Conservation (phyloP, 2,113 vertebrate genomes). For the Notechis scutatus region DNA sequence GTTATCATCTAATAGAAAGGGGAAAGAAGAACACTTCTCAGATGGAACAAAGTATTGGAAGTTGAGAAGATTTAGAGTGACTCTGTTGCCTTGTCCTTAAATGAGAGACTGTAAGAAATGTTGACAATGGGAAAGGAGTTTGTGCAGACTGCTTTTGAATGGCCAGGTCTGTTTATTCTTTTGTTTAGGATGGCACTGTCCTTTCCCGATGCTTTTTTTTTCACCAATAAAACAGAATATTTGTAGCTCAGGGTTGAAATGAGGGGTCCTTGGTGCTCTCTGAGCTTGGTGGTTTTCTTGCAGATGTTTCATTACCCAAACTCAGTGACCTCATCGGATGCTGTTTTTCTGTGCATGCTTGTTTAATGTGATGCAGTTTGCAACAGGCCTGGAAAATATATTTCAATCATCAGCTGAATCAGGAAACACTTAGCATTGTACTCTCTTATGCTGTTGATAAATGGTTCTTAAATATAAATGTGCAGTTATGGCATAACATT, state of each 20-base stretch:
- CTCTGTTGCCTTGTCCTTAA: neutral
- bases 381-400: neutral
- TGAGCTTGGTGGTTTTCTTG: neutral
- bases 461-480: neutral
- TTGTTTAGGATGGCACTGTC: neutral
- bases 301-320: neutral
- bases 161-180: neutral
- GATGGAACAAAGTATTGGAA: conserved; percentile 10
- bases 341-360: neutral
- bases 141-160: neutral
- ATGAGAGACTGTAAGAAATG: neutral
- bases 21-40: neutral
- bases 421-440: neutral
- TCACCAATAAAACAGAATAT: neutral
- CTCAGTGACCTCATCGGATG: neutral
- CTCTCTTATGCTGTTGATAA: neutral
- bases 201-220: neutral
- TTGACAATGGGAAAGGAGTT: neutral
- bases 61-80: neutral
- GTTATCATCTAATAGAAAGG: neutral
- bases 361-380: neutral
- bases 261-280: neutral
- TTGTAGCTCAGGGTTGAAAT: neutral
- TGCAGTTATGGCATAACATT: neutral
- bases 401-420: neutral